Percentiles rank a stretch among this genome's conserved stretches.
phyloP scores from a whole-genome alignment of 2,113 vertebrate species.

The Setophaga kirtlandii region DNA sequence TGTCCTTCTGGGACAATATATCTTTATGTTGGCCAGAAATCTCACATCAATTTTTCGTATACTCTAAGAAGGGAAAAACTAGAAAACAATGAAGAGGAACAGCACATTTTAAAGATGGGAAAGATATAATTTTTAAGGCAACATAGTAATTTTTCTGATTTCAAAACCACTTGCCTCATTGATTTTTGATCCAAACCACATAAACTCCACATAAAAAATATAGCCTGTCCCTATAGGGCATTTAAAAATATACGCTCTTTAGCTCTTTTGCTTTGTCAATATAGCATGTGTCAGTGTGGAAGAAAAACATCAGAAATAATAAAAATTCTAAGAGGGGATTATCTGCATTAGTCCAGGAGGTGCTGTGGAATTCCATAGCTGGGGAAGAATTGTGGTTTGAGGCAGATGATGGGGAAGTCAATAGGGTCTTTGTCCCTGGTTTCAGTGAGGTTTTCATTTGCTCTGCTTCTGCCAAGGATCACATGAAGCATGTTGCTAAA shows the following conservation, averaged over 20 bases:
- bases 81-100: constrained; percentile 20
- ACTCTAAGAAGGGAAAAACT: neutral
- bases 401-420: neutral
- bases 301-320: neutral
- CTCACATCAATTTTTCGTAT: neutral
- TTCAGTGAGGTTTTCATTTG: neutral
- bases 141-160: constrained; percentile 57
- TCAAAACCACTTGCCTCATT: constrained; percentile 47
- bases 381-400: neutral
- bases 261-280: neutral
- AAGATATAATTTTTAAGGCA: constrained; percentile 25
- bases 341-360: neutral
- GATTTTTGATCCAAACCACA: constrained; percentile 65
- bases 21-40: constrained; percentile 26
- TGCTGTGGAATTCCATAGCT: neutral
- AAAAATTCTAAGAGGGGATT: neutral
- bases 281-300: neutral
- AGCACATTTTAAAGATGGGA: neutral
- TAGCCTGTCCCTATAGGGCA: neutral
- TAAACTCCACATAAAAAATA: constrained; percentile 14
- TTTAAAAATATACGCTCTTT: constrained; percentile 12
- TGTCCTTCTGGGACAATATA: neutral
- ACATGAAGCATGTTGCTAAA: neutral
- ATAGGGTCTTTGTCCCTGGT: neutral
- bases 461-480: neutral